Conservation (phyloP, 2,888 invertebrate species). For the Ophion slaviceki region DNA sequence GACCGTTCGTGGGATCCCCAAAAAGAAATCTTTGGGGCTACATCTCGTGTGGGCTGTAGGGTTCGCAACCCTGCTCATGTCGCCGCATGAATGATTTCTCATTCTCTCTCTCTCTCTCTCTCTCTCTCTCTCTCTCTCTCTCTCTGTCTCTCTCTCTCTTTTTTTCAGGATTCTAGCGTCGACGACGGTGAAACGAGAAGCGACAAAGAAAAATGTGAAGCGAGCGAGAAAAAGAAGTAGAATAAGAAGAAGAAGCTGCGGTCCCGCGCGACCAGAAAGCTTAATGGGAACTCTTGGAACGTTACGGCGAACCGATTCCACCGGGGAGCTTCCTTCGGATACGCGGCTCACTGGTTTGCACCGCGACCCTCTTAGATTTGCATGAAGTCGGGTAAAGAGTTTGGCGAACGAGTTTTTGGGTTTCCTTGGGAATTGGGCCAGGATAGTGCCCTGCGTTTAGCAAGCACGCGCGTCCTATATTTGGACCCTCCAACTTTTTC, state of each 20-base stretch:
- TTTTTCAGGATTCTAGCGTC: not conserved
- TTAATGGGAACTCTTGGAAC: slow-evolving; percentile 70
- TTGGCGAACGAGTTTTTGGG: slow-evolving; percentile 71
- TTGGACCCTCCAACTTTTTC: slow-evolving; percentile 14
- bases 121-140: no score
- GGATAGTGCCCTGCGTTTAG: slow-evolving; percentile 35
- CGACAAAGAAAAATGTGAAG: not conserved
- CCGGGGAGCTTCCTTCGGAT: slow-evolving; percentile 24
- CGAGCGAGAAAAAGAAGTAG: slow-evolving; percentile 6
- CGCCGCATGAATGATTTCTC: not conserved
- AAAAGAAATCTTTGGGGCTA: slow-evolving; percentile 22
- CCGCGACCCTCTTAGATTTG: slow-evolving; percentile 50
- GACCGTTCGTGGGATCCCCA: not conserved
- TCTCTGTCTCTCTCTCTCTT: no score
- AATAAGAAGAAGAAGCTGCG: not conserved
- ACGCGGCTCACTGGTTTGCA: slow-evolving; percentile 25
- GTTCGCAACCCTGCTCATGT: slow-evolving; percentile 32
- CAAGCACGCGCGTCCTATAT: slow-evolving; percentile 14
- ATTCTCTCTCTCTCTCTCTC: no score
- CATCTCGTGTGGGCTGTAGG: slow-evolving; percentile 1
- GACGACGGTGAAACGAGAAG: not conserved
- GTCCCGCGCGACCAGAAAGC: slow-evolving; percentile 29
- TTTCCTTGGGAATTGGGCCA: slow-evolving; percentile 69
- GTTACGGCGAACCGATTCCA: slow-evolving; percentile 52
- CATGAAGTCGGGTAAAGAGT: slow-evolving; percentile 62